A percentile compares a stretch with the other conserved stretches of the same genome.
phyloP scores from a whole-genome alignment of 1,140 invertebrate genomes.

The Drosophila rufa region DNA sequence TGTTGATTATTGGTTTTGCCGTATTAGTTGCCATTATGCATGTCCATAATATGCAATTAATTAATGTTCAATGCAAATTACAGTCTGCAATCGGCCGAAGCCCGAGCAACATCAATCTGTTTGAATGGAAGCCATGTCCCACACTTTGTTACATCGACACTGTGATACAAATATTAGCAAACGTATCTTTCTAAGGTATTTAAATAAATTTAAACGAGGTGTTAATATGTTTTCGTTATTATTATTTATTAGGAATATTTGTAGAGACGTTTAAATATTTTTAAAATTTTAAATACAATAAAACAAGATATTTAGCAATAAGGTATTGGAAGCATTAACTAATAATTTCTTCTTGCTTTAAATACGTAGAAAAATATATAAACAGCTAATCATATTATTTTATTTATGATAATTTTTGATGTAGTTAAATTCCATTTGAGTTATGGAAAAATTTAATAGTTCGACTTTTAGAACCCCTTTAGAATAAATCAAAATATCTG shows the following conservation, averaged over 20 bases:
- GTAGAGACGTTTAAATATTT: background rate
- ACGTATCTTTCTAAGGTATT: background rate
- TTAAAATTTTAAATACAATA: background rate
- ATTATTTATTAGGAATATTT: background rate
- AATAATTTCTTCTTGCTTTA: too few species aligned
- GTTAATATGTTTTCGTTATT: background rate
- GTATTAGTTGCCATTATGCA: slow-evolving; percentile 48
- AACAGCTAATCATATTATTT: too few species aligned
- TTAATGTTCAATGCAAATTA: slow-evolving; percentile 82
- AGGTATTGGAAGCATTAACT: background rate
- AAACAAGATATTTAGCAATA: background rate
- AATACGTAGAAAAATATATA: too few species aligned
- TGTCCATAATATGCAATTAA: slow-evolving; percentile 74
- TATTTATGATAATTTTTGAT: background rate
- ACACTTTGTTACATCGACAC: slow-evolving; percentile 7
- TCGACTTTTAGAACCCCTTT: background rate
- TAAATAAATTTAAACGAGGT: background rate
- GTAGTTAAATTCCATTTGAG: background rate
- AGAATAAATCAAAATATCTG: background rate
- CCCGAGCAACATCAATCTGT: slow-evolving; percentile 41
- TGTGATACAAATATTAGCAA: background rate
- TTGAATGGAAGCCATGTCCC: slow-evolving; percentile 34
- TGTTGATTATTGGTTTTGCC: slow-evolving; percentile 75
- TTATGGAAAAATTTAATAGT: background rate
- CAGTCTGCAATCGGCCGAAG: slow-evolving; percentile 48